Percentiles rank a stretch among this genome's conserved stretches.
phyloP scores from a whole-genome alignment of 2,797 vertebrate genomes.

The Oreortyx pictus region DNA sequence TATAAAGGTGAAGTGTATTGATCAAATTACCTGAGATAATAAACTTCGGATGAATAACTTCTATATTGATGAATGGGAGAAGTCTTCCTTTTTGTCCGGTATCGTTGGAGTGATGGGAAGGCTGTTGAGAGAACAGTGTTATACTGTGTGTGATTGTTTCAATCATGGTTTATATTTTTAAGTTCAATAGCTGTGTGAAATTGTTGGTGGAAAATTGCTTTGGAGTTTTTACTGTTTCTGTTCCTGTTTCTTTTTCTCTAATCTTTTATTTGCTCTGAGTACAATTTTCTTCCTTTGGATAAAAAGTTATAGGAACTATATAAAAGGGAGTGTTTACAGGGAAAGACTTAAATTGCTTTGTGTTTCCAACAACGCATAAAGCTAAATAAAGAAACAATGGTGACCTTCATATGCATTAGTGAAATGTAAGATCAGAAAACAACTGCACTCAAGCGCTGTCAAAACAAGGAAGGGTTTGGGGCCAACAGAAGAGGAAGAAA shows the following conservation, averaged over 20 bases:
- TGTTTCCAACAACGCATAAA: neutral
- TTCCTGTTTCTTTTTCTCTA: neutral
- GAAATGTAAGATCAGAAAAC: neutral
- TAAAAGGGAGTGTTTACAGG: neutral
- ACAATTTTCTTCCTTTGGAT: constrained; percentile 18
- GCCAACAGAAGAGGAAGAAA: neutral
- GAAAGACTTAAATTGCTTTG: neutral
- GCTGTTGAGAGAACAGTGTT: neutral
- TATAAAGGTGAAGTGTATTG: constrained; percentile 77
- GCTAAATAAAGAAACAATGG: neutral
- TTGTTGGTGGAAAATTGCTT: neutral
- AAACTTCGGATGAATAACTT: constrained; percentile 74
- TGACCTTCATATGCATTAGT: accelerated
- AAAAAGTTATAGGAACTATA: constrained; percentile 43
- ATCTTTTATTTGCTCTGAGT: constrained; percentile 19
- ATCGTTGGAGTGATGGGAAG: constrained; percentile 1
- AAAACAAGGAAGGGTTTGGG: neutral
- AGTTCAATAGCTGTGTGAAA: constrained; percentile 17
- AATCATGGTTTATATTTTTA: constrained; percentile 31
- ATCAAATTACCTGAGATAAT: constrained; percentile 75
- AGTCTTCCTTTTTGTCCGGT: constrained; percentile 29
- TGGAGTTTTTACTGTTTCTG: constrained; percentile 31
- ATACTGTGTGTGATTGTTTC: neutral
- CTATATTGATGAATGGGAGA: constrained; percentile 72
- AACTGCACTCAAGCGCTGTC: accelerated